Evolutionary conservation across 1,140 invertebrate species (phyloP).

Genomic region (Fopius arisanus): DNA sequence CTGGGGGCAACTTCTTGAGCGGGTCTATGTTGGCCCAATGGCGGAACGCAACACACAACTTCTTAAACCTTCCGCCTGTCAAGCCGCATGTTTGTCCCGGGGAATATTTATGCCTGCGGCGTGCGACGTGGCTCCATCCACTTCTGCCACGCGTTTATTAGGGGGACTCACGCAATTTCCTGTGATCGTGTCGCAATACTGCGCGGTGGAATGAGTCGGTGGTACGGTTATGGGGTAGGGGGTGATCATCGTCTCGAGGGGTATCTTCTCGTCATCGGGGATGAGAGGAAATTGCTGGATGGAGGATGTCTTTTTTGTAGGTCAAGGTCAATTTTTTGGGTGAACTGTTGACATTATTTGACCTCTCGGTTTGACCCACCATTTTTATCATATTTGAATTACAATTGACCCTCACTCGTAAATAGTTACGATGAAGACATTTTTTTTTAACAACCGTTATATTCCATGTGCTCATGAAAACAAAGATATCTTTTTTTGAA

Average conservation of each 20-base stretch:
- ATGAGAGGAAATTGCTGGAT: too few species aligned
- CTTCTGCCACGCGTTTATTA: slow-evolving; percentile 35
- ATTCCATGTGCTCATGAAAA: too few species aligned
- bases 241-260: neutral
- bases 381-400: too few species aligned
- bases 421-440: too few species aligned
- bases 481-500: too few species aligned
- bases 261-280: neutral
- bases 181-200: slow-evolving; percentile 21
- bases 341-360: too few species aligned
- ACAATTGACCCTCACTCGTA: too few species aligned
- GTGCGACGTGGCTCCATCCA: slow-evolving; percentile 23
- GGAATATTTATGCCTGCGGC: slow-evolving; percentile 48
- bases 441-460: too few species aligned
- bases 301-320: too few species aligned
- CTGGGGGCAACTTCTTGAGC: slow-evolving; percentile 6
- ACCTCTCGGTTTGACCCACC: neutral
- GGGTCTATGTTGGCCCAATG: neutral
- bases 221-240: neutral
- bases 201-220: neutral
- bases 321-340: too few species aligned
- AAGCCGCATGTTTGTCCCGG: slow-evolving; percentile 40
- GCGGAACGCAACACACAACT: slow-evolving; percentile 26
- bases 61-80: slow-evolving; percentile 37
- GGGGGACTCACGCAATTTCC: slow-evolving; percentile 40